Percentiles rank a stretch among this genome's conserved stretches.
Conservation (phyloP, 2,113 vertebrate genomes). For the Cololabis saira region DNA sequence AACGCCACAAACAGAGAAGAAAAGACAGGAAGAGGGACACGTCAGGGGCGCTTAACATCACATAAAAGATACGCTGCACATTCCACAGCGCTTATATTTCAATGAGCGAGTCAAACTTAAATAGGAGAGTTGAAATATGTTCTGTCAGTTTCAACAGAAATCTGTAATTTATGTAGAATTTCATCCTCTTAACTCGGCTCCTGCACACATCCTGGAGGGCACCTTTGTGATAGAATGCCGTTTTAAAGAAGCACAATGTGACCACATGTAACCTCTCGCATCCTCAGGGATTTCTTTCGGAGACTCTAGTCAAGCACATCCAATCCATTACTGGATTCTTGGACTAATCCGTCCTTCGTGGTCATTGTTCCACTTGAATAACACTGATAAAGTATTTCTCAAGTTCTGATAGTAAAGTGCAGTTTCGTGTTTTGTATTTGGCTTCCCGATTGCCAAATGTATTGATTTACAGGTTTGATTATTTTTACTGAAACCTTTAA, state of each 20-base stretch:
- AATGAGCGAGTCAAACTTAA: background rate
- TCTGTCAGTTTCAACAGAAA: background rate
- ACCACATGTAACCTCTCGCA: constrained; percentile 45
- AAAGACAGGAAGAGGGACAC: constrained; percentile 5
- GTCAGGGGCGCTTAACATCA: background rate
- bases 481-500: background rate
- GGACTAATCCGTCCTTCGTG: constrained; percentile 64
- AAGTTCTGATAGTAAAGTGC: constrained; percentile 37
- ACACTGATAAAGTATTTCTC: constrained; percentile 56
- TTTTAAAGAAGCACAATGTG: constrained; percentile 40
- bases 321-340: constrained; percentile 68
- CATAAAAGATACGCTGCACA: background rate
- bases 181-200: constrained; percentile 20
- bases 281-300: constrained; percentile 64
- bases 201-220: background rate
- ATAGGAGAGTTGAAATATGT: background rate
- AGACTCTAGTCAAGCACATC: constrained; percentile 62
- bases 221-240: constrained; percentile 21
- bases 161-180: constrained; percentile 15
- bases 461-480: background rate
- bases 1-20: constrained; percentile 32
- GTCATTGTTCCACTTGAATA: constrained; percentile 68
- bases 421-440: constrained; percentile 15
- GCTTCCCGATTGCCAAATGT: background rate
- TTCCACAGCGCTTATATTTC: background rate